phyloP scores from a whole-genome alignment of 2,797 vertebrate genomes.

The Paedocypris micromegethes region DNA sequence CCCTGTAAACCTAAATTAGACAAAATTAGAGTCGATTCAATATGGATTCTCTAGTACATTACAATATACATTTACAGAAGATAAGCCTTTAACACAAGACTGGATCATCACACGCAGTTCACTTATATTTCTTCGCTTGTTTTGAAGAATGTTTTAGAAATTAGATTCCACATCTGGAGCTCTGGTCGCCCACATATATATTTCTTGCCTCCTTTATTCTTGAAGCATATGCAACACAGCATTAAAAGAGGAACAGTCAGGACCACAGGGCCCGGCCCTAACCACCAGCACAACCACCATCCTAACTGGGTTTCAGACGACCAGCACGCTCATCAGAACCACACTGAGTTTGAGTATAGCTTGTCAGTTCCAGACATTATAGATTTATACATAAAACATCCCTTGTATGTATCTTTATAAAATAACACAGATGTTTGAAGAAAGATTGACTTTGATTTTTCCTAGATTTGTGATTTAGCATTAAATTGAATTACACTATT shows the following conservation, averaged over 20 bases:
- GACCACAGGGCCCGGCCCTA: constrained; percentile 24
- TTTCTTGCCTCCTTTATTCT: constrained; percentile 5
- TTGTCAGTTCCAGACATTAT: constrained; percentile 2
- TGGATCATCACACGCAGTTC: not conserved
- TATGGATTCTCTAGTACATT: not conserved
- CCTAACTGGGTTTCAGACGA: constrained; percentile 14
- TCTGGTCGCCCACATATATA: constrained; percentile 34
- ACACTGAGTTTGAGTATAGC: constrained; percentile 11
- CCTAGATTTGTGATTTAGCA: too few species aligned
- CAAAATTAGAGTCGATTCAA: constrained; percentile 20
- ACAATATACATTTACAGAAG: too few species aligned
- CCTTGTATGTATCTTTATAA: too few species aligned
- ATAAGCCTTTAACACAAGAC: not conserved
- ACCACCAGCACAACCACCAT: not conserved
- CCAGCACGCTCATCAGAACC: constrained; percentile 1
- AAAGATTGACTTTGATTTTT: too few species aligned
- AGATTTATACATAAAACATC: not conserved
- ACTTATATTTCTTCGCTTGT: not conserved
- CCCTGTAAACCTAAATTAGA: constrained; percentile 15
- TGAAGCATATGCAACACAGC: constrained; percentile 19
- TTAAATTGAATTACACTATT: too few species aligned
- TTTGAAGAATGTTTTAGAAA: constrained; percentile 25
- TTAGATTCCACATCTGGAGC: constrained; percentile 40
- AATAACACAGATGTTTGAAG: too few species aligned
- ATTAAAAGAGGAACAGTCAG: constrained; percentile 16